phyloP scores from a whole-genome alignment of 2,888 invertebrate genomes.

The Cerastis leucographa region DNA sequence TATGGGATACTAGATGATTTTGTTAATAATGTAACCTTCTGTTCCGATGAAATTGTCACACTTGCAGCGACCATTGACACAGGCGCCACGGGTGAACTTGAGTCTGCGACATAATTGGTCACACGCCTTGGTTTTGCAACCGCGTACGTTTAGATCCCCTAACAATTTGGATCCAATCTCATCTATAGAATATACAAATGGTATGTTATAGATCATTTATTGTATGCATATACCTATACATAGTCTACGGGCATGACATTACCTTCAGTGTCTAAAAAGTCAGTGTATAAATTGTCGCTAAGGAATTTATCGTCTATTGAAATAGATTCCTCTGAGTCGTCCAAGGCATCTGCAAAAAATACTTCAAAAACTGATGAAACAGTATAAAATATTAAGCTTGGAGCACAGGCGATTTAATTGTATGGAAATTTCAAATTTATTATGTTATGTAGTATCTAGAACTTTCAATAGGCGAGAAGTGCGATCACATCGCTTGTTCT shows the following conservation, averaged over 20 bases:
- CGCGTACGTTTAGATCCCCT: background rate
- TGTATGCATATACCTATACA: no score
- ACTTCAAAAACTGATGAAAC: no score
- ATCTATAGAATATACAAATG: no score
- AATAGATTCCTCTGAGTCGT: background rate
- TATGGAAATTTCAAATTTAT: no score
- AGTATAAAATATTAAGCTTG: no score
- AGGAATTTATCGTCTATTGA: background rate
- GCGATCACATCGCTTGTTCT: no score
- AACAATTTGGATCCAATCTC: background rate
- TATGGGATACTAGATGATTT: background rate
- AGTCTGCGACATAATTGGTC: conserved; percentile 41
- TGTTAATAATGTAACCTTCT: conserved; percentile 14
- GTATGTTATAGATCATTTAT: no score
- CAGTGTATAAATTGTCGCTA: background rate
- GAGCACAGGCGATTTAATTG: no score
- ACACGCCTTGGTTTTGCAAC: conserved; percentile 46
- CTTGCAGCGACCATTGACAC: conserved; percentile 38
- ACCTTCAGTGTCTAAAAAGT: no score
- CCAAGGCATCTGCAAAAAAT: background rate
- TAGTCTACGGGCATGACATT: no score
- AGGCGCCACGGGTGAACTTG: conserved; percentile 32
- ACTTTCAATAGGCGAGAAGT: no score
- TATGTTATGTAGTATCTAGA: no score
- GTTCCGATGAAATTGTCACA: conserved; percentile 19